Percentiles rank a stretch among this genome's conserved stretches.
Evolutionary conservation across 2,888 invertebrate species (phyloP).

Genomic region (Hyposoter dolosus): DNA sequence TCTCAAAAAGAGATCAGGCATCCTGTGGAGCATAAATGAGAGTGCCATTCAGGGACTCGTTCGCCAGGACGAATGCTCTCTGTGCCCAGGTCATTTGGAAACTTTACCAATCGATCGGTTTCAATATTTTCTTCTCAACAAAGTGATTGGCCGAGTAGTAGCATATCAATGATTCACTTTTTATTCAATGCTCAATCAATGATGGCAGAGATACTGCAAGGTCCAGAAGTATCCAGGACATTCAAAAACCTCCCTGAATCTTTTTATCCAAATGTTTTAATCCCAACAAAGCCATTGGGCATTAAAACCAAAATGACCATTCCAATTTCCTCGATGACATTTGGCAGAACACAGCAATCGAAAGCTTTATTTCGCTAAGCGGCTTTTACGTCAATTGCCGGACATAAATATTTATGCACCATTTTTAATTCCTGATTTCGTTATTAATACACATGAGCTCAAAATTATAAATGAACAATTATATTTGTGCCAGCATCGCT

Average conservation of each 20-base stretch:
- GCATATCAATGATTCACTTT: not conserved
- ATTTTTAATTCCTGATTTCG: not conserved
- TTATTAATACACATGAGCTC: conserved; percentile 26
- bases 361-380: not conserved
- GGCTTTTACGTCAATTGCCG: not conserved
- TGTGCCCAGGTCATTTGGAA: not conserved
- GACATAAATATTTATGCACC: not conserved
- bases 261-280: too few relatives aligned
- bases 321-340: not conserved
- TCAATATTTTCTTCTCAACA: not conserved
- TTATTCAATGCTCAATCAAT: not conserved
- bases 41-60: not conserved
- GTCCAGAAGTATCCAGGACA: too few relatives aligned
- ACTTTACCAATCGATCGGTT: not conserved
- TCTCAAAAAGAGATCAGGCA: not conserved
- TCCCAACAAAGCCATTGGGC: too few relatives aligned
- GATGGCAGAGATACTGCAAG: not conserved
- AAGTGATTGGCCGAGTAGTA: not conserved
- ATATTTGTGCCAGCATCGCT: not conserved
- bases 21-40: not conserved
- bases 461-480: conserved; percentile 37
- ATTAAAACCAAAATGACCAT: too few relatives aligned
- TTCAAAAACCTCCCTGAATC: too few relatives aligned
- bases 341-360: not conserved
- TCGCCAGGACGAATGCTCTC: not conserved